phyloP scores from a whole-genome alignment of 30 jellyfish, hydroid and myxozoan species.

The Phacellophora camtschatica region DNA sequence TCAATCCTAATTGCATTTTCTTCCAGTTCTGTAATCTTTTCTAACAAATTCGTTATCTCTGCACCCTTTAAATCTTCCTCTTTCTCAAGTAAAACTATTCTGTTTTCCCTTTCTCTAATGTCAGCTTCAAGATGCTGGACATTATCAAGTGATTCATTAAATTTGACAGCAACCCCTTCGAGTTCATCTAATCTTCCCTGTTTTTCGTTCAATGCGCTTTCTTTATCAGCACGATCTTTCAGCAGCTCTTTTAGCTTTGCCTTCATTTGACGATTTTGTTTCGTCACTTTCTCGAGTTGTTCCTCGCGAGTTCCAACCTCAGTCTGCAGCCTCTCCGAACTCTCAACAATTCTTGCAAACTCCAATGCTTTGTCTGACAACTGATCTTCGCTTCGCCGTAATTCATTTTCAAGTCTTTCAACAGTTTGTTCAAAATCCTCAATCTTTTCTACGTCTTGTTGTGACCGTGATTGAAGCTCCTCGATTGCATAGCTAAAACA shows the following conservation, averaged over 20 bases:
- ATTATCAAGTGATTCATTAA: neutral
- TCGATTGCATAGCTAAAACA: too few relatives aligned
- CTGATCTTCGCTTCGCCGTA: slow-evolving; percentile 5
- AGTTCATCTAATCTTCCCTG: slow-evolving; percentile 32
- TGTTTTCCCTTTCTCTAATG: neutral
- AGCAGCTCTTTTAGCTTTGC: slow-evolving; percentile 25
- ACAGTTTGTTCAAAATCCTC: neutral
- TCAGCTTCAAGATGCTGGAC: slow-evolving; percentile 13
- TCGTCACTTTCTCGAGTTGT: slow-evolving; percentile 25
- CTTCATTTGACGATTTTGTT: slow-evolving; percentile 43
- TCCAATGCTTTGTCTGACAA: slow-evolving; percentile 32
- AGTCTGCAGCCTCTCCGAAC: neutral
- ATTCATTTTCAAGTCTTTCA: slow-evolving; percentile 29
- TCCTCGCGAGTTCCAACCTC: slow-evolving; percentile 40
- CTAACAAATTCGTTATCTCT: neutral
- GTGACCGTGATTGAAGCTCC: neutral
- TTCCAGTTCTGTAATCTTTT: slow-evolving; percentile 4
- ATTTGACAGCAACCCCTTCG: neutral
- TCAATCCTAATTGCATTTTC: neutral
- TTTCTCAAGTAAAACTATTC: neutral
- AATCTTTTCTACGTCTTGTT: slow-evolving; percentile 14
- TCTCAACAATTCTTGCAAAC: slow-evolving; percentile 9
- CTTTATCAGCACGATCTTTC: slow-evolving; percentile 31
- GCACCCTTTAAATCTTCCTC: neutral
- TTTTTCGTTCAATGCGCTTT: neutral